phyloP scores from a whole-genome alignment of 2,888 invertebrate genomes.

The Apotomis capreana region DNA sequence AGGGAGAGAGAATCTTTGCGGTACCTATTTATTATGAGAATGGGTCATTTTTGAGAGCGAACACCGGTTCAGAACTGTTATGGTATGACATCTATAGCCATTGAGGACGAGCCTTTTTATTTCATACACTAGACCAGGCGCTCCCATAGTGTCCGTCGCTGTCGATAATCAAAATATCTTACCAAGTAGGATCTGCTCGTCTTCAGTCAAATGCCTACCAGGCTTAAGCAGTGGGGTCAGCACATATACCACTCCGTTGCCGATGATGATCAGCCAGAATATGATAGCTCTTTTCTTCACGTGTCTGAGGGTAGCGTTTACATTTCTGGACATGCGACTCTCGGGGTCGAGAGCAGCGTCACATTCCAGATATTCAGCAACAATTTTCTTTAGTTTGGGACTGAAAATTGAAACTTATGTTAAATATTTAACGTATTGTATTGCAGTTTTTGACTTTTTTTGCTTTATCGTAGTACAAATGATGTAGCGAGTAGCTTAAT shows the following conservation, averaged over 20 bases:
- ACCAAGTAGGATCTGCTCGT: constrained; percentile 41
- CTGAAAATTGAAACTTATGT: constrained; percentile 47
- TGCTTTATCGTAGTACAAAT: too few species aligned
- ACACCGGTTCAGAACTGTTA: too few species aligned
- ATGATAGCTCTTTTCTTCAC: constrained; percentile 62
- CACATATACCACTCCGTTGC: constrained; percentile 56
- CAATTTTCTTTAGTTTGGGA: constrained; percentile 51
- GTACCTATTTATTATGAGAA: too few species aligned
- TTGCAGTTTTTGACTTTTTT: too few species aligned
- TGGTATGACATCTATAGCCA: too few species aligned
- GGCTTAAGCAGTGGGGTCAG: constrained; percentile 52
- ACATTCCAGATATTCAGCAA: constrained; percentile 51
- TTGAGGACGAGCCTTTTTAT: too few species aligned
- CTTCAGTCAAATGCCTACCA: constrained; percentile 60
- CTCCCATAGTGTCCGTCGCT: too few species aligned
- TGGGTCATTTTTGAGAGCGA: too few species aligned
- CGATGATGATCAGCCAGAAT: constrained; percentile 59
- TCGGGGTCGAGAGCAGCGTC: constrained; percentile 49
- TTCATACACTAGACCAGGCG: too few species aligned
- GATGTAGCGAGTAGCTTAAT: too few species aligned
- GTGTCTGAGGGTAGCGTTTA: constrained; percentile 50
- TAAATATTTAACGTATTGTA: too few species aligned
- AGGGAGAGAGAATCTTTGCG: too few species aligned
- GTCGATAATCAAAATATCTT: constrained; percentile 10
- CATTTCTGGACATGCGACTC: constrained; percentile 57